Evolutionary conservation across 2,888 invertebrate species (phyloP).

Genomic region (Dryocosmus kuriphilus): DNA sequence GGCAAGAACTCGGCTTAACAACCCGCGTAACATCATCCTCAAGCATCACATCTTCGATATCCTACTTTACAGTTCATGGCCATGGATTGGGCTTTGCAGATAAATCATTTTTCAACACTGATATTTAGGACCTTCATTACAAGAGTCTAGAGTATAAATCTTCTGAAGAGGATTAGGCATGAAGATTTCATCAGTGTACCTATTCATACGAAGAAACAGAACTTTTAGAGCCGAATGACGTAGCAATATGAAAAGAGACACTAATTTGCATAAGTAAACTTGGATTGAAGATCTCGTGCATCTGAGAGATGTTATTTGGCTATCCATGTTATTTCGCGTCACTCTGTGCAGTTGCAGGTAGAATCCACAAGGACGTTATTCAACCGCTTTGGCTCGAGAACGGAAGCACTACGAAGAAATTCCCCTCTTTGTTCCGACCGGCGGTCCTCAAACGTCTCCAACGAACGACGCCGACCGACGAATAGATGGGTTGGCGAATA

Average conservation of each 20-base stretch:
- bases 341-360: constrained; percentile 50
- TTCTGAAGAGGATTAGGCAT: neutral
- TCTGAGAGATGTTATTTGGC: neutral
- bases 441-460: constrained; percentile 47
- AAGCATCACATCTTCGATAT: neutral
- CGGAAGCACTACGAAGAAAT: constrained; percentile 56
- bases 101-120: neutral
- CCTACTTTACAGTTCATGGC: neutral
- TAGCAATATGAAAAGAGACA: neutral
- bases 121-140: neutral
- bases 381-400: constrained; percentile 53
- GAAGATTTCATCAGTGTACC: neutral
- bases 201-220: neutral
- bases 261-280: neutral
- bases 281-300: neutral
- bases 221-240: neutral
- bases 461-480: constrained; percentile 49
- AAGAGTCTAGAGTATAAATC: neutral
- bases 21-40: neutral
- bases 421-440: constrained; percentile 35
- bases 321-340: neutral
- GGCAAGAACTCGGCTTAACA: neutral
- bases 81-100: neutral
- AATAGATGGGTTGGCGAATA: constrained; percentile 48
- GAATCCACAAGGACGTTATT: constrained; percentile 54